A percentile compares a stretch with the other conserved stretches of the same genome.
Evolutionary conservation across 2,113 vertebrate species (phyloP).

Genomic region (Sterna hirundo): DNA sequence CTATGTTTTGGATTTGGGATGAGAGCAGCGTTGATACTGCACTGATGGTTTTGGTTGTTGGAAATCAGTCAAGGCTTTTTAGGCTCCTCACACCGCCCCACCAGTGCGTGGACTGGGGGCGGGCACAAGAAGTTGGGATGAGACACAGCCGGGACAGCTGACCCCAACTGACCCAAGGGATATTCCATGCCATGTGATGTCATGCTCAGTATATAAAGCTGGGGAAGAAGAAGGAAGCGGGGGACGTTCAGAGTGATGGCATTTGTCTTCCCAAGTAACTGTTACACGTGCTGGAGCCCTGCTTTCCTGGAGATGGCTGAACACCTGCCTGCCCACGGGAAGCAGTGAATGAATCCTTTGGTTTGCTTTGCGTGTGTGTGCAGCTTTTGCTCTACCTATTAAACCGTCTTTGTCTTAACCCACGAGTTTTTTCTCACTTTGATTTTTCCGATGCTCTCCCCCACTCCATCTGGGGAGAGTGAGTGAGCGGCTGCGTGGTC

Average conservation of each 20-base stretch:
- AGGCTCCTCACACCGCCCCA: not conserved
- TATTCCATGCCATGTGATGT: not conserved
- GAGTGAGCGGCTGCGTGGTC: not conserved
- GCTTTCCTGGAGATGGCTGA: not conserved
- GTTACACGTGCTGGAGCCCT: not conserved
- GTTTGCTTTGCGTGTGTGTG: not conserved
- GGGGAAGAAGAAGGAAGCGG: not conserved
- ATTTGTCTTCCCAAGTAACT: not conserved
- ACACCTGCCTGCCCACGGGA: not conserved
- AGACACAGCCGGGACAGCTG: not conserved
- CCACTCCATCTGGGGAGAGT: not conserved
- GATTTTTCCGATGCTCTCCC: not conserved
- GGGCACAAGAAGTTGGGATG: not conserved
- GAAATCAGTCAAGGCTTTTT: not conserved
- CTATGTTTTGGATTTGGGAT: not conserved
- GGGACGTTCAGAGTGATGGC: not conserved
- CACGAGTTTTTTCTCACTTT: not conserved
- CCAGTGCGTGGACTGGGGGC: not conserved
- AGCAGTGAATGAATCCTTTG: not conserved
- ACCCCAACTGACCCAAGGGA: not conserved
- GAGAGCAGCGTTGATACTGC: not conserved
- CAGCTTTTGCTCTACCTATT: not conserved
- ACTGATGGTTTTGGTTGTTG: not conserved
- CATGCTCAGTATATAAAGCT: not conserved
- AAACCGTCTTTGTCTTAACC: not conserved